A percentile compares a stretch with the other conserved stretches of the same genome.
phyloP scores from a whole-genome alignment of 2,888 invertebrate genomes.

The Tubulanus polymorphus region DNA sequence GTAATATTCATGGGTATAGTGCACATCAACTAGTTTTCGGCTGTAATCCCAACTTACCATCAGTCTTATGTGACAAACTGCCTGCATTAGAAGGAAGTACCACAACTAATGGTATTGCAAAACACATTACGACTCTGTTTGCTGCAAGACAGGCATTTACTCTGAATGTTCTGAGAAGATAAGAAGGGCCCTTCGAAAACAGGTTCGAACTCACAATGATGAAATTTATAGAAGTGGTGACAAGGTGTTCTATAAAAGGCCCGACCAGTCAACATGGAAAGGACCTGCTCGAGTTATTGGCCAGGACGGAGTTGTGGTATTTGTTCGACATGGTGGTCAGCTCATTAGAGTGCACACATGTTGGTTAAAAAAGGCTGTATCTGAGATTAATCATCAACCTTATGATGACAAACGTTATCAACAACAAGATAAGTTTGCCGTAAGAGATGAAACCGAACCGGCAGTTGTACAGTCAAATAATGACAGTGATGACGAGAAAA shows the following conservation, averaged over 20 bases:
- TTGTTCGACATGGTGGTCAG: slow-evolving; percentile 23
- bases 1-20: too few species aligned
- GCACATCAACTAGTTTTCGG: slow-evolving; percentile 9
- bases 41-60: slow-evolving; percentile 6
- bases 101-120: slow-evolving; percentile 1
- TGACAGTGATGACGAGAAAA: too few species aligned
- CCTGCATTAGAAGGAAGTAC: slow-evolving; percentile 6
- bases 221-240: slow-evolving; percentile 23
- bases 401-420: too few species aligned
- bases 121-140: too few species aligned
- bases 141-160: too few species aligned
- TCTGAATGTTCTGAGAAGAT: slow-evolving; percentile 23
- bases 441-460: too few species aligned
- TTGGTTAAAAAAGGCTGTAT: too few species aligned
- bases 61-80: neutral
- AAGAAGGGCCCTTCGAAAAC: slow-evolving; percentile 19
- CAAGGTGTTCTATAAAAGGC: slow-evolving; percentile 22
- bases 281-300: slow-evolving; percentile 26
- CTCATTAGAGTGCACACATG: slow-evolving; percentile 27
- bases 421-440: too few species aligned
- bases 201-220: slow-evolving; percentile 22
- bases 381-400: too few species aligned
- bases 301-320: slow-evolving; percentile 27
- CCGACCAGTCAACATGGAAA: slow-evolving; percentile 19
- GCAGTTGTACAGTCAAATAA: too few species aligned